phyloP scores from a whole-genome alignment of 2,113 vertebrate species.

The Shinisaurus crocodilurus region DNA sequence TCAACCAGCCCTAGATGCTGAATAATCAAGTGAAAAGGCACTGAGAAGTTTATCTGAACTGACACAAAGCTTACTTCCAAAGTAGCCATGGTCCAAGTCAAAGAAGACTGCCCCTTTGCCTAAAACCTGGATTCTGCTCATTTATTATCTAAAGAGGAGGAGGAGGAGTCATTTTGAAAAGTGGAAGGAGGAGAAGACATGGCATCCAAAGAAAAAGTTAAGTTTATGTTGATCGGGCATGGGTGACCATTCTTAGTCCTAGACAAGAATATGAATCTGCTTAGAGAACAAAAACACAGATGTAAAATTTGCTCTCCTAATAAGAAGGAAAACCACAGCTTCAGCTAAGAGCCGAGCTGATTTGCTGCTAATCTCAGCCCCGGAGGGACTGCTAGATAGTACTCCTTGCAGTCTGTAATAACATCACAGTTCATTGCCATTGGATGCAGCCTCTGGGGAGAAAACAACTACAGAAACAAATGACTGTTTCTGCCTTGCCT shows the following conservation, averaged over 20 bases:
- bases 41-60: background rate
- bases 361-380: conserved; percentile 23
- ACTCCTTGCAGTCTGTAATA: conserved; percentile 18
- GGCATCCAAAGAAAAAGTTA: conserved; percentile 20
- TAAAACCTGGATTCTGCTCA: background rate
- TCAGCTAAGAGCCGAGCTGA: conserved; percentile 21
- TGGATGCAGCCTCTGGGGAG: background rate
- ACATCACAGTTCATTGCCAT: conserved; percentile 5
- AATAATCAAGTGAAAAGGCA: background rate
- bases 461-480: background rate
- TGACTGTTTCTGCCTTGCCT: background rate
- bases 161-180: background rate
- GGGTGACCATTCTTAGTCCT: background rate
- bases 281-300: conserved; percentile 17
- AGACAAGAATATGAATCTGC: background rate
- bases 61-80: background rate
- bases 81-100: background rate
- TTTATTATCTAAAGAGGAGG: background rate
- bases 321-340: conserved; percentile 18
- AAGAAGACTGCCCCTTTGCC: background rate
- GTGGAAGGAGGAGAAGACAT: background rate
- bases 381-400: background rate
- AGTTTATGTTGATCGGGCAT: background rate
- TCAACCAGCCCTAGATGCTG: background rate
- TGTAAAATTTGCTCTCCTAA: conserved; percentile 30